Percentiles rank a stretch among this genome's conserved stretches.
These are phyloP conservation scores for Antheraea yamamai DNA, from an alignment of 2,888 invertebrate genomes.

Conservation along the genomic window DNA sequence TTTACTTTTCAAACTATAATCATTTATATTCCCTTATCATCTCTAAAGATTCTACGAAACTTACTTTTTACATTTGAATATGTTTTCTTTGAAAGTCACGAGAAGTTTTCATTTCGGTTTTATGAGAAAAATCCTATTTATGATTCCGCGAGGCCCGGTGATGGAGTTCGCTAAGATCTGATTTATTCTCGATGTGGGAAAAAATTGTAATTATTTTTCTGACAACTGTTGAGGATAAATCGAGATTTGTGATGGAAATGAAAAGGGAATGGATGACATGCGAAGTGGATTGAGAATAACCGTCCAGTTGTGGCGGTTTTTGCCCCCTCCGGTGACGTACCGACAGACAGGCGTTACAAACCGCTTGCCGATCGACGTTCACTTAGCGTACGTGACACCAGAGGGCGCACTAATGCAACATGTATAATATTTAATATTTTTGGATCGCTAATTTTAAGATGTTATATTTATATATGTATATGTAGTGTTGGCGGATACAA, in stretches of 20 bases:
- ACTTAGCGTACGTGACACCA: conserved; percentile 62
- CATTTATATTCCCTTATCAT: conserved; percentile 35
- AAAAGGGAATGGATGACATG: conserved; percentile 49
- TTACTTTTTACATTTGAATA: conserved; percentile 13
- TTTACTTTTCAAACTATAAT: conserved; percentile 20
- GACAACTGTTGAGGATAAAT: conserved; percentile 33
- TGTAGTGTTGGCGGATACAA: conserved; percentile 79
- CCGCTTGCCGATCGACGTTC: conserved; percentile 28
- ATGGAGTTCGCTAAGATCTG: conserved; percentile 51
- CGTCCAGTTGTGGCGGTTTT: conserved; percentile 80
- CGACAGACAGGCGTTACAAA: conserved; percentile 56
- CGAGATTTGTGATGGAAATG: conserved; percentile 25
- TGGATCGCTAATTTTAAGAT: conserved; percentile 83
- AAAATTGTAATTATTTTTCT: conserved; percentile 31
- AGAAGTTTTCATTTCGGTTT: conserved; percentile 22
- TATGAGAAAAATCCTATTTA: conserved; percentile 34
- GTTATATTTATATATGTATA: conserved; percentile 83
- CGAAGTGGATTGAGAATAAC: conserved; percentile 76
- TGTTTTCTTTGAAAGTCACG: conserved; percentile 25
- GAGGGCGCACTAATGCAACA: conserved; percentile 77
- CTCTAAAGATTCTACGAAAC: conserved; percentile 34
- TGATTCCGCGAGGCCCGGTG: conserved; percentile 67
- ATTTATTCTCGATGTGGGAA: conserved; percentile 43
- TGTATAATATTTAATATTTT: conserved; percentile 81
- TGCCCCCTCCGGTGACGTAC: conserved; percentile 70